phyloP scores from a whole-genome alignment of 2,888 invertebrate species.

The Oxytorus armatus region DNA sequence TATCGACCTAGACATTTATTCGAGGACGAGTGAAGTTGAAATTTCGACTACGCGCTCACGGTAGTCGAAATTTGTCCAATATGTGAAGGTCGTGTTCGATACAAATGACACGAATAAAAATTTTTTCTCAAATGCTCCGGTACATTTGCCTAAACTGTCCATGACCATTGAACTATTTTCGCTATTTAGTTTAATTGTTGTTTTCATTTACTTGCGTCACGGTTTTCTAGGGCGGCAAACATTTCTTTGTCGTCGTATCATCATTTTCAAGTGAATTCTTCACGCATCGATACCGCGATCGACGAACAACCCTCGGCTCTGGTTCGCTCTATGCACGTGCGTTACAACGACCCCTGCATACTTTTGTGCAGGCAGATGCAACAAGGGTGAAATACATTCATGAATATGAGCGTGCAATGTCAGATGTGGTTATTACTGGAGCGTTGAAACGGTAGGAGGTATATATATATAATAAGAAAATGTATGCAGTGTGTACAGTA shows the following conservation, averaged over 20 bases:
- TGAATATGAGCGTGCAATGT: conserved; percentile 1
- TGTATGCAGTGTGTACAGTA: background rate
- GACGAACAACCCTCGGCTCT: conserved; percentile 6
- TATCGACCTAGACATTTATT: too few relatives aligned
- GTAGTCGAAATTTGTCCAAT: background rate
- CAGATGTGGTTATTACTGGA: background rate
- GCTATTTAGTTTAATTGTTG: background rate
- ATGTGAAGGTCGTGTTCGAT: background rate
- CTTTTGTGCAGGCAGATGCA: conserved; percentile 13
- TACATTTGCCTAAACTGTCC: too few relatives aligned
- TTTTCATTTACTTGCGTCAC: background rate
- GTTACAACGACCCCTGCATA: background rate
- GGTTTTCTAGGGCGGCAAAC: background rate
- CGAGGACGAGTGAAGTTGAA: too few relatives aligned
- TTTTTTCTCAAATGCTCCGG: too few relatives aligned
- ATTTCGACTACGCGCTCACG: too few relatives aligned
- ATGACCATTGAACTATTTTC: too few relatives aligned
- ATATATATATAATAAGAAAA: background rate
- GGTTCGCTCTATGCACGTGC: background rate
- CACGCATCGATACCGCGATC: background rate
- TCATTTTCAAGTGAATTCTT: background rate
- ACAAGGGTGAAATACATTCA: background rate
- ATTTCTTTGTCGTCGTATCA: background rate
- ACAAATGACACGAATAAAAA: too few relatives aligned
- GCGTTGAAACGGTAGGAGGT: background rate